Evolutionary conservation across 2,113 vertebrate genomes (phyloP).

Genomic region (Malurus melanocephalus): DNA sequence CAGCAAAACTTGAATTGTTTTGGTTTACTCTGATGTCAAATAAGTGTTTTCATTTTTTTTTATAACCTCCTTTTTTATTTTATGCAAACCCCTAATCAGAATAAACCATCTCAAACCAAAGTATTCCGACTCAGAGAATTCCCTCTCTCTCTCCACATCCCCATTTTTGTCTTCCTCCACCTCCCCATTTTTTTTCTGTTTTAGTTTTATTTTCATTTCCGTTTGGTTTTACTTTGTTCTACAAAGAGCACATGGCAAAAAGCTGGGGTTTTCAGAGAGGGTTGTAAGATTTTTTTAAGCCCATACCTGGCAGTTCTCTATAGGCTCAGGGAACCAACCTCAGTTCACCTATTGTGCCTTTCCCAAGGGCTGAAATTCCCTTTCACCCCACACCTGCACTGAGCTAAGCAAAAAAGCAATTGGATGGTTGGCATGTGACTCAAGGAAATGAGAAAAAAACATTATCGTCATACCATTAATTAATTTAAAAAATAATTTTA

Average conservation of each 20-base stretch:
- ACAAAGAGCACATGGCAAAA: not conserved
- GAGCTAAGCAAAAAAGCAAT: not conserved
- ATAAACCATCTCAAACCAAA: not conserved
- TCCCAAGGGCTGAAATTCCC: not conserved
- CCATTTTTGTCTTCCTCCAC: not conserved
- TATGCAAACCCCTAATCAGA: not conserved
- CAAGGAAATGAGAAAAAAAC: not conserved
- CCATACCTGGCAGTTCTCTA: not conserved
- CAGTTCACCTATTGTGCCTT: not conserved
- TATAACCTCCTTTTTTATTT: not conserved
- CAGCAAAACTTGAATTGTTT: not conserved
- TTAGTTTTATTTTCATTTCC: not conserved
- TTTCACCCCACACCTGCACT: not conserved
- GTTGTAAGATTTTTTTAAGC: not conserved
- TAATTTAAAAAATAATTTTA: not conserved
- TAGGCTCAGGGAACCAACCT: not conserved
- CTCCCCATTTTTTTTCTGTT: fast-evolving
- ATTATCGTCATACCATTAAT: not conserved
- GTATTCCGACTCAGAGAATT: not conserved
- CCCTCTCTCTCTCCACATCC: not conserved
- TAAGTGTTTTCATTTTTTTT: not conserved
- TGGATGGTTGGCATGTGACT: not conserved
- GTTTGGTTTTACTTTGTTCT: not conserved
- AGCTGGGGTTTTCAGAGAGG: not conserved
- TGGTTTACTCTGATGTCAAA: not conserved